Evolutionary conservation across 2,797 vertebrate species (phyloP).

Genomic region (Delichon dasypus): DNA sequence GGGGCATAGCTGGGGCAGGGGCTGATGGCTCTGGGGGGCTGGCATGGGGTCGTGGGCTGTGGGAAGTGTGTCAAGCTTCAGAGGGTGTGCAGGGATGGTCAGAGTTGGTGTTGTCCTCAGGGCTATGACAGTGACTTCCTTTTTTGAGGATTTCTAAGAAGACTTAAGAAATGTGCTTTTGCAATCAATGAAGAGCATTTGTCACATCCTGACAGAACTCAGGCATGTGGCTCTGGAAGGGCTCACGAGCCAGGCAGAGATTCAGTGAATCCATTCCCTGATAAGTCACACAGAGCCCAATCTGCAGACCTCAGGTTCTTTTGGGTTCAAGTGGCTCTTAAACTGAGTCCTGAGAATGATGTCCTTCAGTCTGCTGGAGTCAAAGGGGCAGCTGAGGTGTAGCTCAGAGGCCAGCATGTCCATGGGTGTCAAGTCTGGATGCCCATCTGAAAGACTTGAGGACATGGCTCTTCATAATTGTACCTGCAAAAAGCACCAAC

Average conservation of each 20-base stretch:
- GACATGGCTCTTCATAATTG: fast-evolving
- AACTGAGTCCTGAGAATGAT: not conserved
- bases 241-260: fast-evolving
- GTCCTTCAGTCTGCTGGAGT: not conserved
- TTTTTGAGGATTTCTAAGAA: not conserved
- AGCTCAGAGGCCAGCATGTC: not conserved
- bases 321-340: not conserved
- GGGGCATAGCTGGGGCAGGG: fast-evolving
- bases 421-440: not conserved
- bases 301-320: not conserved
- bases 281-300: not conserved
- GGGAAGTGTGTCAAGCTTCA: not conserved
- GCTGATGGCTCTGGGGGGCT: not conserved
- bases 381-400: not conserved
- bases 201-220: not conserved
- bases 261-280: fast-evolving
- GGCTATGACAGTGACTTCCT: not conserved
- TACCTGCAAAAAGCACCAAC: not conserved
- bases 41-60: not conserved
- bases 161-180: not conserved
- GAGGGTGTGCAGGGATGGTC: not conserved
- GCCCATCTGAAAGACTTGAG: not conserved
- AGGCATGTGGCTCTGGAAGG: not conserved
- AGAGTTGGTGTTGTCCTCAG: not conserved
- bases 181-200: not conserved